phyloP scores from a whole-genome alignment of 2,113 vertebrate genomes.

The Spea bombifrons region DNA sequence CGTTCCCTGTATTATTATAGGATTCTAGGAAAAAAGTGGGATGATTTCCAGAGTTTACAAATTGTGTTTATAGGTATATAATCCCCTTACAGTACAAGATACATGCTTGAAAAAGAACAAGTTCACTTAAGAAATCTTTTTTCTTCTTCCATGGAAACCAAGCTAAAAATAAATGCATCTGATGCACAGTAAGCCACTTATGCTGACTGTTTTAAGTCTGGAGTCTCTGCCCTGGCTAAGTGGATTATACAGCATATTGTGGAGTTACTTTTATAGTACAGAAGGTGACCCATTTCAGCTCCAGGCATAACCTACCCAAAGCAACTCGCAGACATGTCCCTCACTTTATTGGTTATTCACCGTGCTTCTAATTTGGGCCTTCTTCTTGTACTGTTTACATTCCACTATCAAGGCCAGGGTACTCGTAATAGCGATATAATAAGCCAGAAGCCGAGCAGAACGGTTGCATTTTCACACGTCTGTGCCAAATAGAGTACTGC shows the following conservation, averaged over 20 bases:
- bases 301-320: slow-evolving; percentile 3
- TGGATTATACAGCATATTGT: slow-evolving; percentile 34
- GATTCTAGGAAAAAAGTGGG: no score
- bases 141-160: slow-evolving; percentile 21
- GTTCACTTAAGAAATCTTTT: slow-evolving; percentile 18
- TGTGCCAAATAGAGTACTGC: slow-evolving; percentile 25
- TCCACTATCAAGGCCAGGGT: slow-evolving; percentile 12
- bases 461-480: slow-evolving; percentile 23
- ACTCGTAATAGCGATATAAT: slow-evolving; percentile 36
- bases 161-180: slow-evolving; percentile 29
- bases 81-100: neutral
- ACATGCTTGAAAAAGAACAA: neutral
- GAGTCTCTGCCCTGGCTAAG: slow-evolving; percentile 31
- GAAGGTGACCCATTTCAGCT: slow-evolving; percentile 25
- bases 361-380: slow-evolving; percentile 28
- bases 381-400: slow-evolving; percentile 32
- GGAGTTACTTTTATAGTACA: slow-evolving; percentile 28
- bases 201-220: slow-evolving; percentile 14
- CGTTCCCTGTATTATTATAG: no score
- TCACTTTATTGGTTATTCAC: neutral
- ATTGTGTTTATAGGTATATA: no score
- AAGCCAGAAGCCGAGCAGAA: slow-evolving; percentile 11
- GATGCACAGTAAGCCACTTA: slow-evolving; percentile 42
- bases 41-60: no score
- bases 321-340: slow-evolving; percentile 6